Percentiles rank a stretch among this genome's conserved stretches.
phyloP scores from a whole-genome alignment of 2,888 invertebrate genomes.

The Cerceris ruficornis region DNA sequence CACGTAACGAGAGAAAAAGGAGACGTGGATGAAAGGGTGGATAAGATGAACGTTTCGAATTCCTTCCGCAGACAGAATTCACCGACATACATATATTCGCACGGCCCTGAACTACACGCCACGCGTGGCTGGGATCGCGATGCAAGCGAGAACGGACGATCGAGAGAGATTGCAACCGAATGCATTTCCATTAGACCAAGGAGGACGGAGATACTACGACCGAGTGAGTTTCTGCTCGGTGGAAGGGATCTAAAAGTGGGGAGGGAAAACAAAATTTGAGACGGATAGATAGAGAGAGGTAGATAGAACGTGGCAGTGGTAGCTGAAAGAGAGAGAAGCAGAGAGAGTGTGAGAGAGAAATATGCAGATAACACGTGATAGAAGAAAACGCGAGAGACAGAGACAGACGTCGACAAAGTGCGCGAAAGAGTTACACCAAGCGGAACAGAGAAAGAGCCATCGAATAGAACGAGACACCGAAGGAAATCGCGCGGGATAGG shows the following conservation, averaged over 20 bases:
- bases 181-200: neutral
- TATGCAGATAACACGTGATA: too few relatives aligned
- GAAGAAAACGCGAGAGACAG: neutral
- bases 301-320: too few relatives aligned
- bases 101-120: conserved; percentile 4
- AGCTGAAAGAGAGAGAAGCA: too few relatives aligned
- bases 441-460: conserved; percentile 26
- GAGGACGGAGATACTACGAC: conserved; percentile 18
- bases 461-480: conserved; percentile 3
- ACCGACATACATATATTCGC: neutral
- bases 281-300: too few relatives aligned
- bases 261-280: too few relatives aligned
- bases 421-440: too few relatives aligned
- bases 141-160: neutral
- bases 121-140: neutral
- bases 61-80: neutral
- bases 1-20: neutral
- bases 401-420: neutral
- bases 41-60: neutral
- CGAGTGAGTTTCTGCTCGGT: too few relatives aligned
- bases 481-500: conserved; percentile 5
- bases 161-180: neutral
- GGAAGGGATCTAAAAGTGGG: too few relatives aligned
- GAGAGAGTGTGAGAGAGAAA: too few relatives aligned
- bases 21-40: neutral